Evolutionary conservation across 2,797 vertebrate genomes (phyloP).

Genomic region (Astyanax mexicanus): DNA sequence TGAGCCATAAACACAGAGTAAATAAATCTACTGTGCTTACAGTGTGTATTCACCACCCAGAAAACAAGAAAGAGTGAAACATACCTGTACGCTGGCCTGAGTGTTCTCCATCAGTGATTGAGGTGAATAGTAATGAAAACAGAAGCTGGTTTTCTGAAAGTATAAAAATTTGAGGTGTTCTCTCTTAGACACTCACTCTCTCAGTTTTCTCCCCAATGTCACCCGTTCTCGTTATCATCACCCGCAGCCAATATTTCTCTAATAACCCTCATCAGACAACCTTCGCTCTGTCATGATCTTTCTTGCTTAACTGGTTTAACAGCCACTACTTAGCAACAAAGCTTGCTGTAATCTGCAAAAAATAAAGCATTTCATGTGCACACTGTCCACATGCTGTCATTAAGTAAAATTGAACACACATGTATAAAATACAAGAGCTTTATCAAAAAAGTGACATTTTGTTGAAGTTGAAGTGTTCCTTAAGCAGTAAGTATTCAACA

Average conservation of each 20-base stretch:
- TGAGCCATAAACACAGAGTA: background rate
- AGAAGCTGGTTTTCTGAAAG: background rate
- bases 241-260: background rate
- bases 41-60: background rate
- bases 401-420: background rate
- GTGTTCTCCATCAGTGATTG: slow-evolving; percentile 22
- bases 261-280: background rate
- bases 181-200: background rate
- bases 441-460: too few species aligned
- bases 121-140: background rate
- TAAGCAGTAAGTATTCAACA: too few species aligned
- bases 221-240: slow-evolving; percentile 5
- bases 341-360: slow-evolving; percentile 9
- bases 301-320: slow-evolving; percentile 53
- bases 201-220: background rate
- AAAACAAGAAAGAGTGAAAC: background rate
- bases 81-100: slow-evolving; percentile 11
- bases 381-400: background rate
- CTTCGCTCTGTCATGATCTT: slow-evolving; percentile 5
- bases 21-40: background rate
- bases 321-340: background rate
- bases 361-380: background rate
- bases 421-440: too few species aligned
- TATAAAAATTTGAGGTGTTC: background rate
- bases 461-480: too few species aligned